These are phyloP conservation scores for Calycopis cecrops DNA, from an alignment of 1,140 invertebrate genomes.

Conservation along the genomic window DNA sequence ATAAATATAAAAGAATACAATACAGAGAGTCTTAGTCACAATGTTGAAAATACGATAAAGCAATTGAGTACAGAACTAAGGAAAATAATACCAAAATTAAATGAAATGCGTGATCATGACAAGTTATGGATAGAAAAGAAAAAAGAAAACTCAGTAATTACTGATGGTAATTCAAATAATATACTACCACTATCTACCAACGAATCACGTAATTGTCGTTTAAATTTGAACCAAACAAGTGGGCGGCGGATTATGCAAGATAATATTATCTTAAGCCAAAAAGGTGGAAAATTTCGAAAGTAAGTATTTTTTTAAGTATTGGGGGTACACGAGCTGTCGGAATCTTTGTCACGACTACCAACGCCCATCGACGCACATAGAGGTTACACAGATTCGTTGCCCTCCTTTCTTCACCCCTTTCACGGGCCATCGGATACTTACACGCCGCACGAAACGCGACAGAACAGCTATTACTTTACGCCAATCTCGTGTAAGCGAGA, in stretches of 20 bases:
- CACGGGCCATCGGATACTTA: too few relatives aligned
- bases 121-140: constrained; percentile 51
- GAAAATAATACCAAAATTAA: constrained; percentile 67
- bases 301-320: constrained; percentile 27
- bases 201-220: constrained; percentile 19
- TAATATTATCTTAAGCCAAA: constrained; percentile 17
- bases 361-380: too few relatives aligned
- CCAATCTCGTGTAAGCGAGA: too few relatives aligned
- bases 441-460: too few relatives aligned
- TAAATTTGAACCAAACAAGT: constrained; percentile 10
- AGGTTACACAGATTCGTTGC: too few relatives aligned
- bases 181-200: constrained; percentile 30
- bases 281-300: constrained; percentile 31
- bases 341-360: too few relatives aligned
- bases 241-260: constrained; percentile 11
- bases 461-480: too few relatives aligned
- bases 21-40: constrained; percentile 52
- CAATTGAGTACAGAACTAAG: constrained; percentile 63
- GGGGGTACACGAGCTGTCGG: too few relatives aligned
- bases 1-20: constrained; percentile 62
- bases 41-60: constrained; percentile 66
- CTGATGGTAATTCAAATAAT: constrained; percentile 61
- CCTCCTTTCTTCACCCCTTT: too few relatives aligned
- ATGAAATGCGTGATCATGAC: constrained; percentile 64
- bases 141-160: constrained; percentile 33